Evolutionary conservation across 2,113 vertebrate genomes (phyloP), one percentile per base, ranked within the genome.

Genomic region (Ptilorrhoa leucosticta): DNA sequence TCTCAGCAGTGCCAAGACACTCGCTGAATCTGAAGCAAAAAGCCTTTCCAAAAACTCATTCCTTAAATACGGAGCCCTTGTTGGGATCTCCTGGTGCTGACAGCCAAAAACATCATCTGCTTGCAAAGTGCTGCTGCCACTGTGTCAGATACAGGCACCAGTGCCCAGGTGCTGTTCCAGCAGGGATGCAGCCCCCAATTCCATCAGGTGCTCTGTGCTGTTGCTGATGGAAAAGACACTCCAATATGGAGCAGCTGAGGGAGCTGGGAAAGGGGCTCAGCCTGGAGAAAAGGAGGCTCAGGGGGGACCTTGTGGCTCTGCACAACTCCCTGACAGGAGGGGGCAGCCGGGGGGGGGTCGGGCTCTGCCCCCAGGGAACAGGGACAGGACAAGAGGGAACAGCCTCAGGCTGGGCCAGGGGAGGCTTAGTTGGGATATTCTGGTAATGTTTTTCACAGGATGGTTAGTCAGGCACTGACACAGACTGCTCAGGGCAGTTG

Each of bases 271-370:
- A 65, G 33, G 23, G 40, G 26, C 39, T 76, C 39, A 60, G 5
- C 24, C 39, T 51, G 60, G 19, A 81, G 68, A 33, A 58, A 58
- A 66, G 44, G 28, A 73, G 33, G 53, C 24, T 60, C 20, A 22
- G 45, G 15, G 10, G 33, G 16, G n/a, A 28, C 16, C 23, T 44
- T 44, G 0, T 64, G 13, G 2, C 19, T 73, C 87, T 51, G 3
- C 18, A 50, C 28, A 73, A 11, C 27, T 33, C 31, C 31, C 31
- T 73, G 60, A 20, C 13, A 75, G 39, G 15, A 82, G 23, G 10
- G 10, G 6, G 3, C 50, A 65, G 42, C 37, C 7, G 1, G 33
- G n/a, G 8, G 21, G 28, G 26, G 31, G 26, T 48, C 2, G 0
- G 31, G 27, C 37, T 81, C 18, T 65, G 37, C 13, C 5, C 13